Evolutionary conservation across 2,888 invertebrate genomes (phyloP).

Genomic region (Xylota segnis): DNA sequence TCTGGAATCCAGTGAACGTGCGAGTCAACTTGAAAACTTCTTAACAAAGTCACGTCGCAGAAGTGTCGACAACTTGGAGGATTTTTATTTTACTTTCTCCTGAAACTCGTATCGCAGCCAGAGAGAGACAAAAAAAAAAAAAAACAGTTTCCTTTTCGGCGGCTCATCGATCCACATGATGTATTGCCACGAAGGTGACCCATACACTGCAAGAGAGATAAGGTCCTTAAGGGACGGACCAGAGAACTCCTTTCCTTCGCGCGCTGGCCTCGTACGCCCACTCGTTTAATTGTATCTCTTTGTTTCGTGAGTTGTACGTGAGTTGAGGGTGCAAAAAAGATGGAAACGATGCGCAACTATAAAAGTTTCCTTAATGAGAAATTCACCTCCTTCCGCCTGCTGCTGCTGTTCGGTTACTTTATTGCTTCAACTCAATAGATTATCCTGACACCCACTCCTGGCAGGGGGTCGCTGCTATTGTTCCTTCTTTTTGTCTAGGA

Average conservation of each 20-base stretch:
- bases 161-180: conserved; percentile 73
- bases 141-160: conserved; percentile 51
- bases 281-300: conserved; percentile 75
- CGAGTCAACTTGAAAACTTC: conserved; percentile 75
- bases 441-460: conserved; percentile 70
- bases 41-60: conserved; percentile 76
- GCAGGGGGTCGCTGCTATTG: conserved; percentile 22
- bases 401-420: conserved; percentile 60
- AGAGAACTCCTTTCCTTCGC: conserved; percentile 51
- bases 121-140: conserved; percentile 1
- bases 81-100: conserved; percentile 64
- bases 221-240: conserved; percentile 55
- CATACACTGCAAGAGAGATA: conserved; percentile 24
- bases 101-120: too few species aligned
- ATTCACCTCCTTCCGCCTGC: conserved; percentile 67
- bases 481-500: conserved; percentile 51
- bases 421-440: conserved; percentile 74
- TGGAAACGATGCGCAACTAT: conserved; percentile 72
- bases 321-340: conserved; percentile 30
- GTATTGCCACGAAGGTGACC: conserved; percentile 72
- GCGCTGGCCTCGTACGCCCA: conserved; percentile 27
- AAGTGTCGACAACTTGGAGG: conserved; percentile 75
- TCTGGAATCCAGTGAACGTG: conserved; percentile 76
- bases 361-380: conserved; percentile 77
- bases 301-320: conserved; percentile 57